A percentile compares a stretch with the other conserved stretches of the same genome.
These are phyloP conservation scores for Polydrusus cervinus DNA, from an alignment of 2,888 invertebrate genomes.

Conservation along the genomic window DNA sequence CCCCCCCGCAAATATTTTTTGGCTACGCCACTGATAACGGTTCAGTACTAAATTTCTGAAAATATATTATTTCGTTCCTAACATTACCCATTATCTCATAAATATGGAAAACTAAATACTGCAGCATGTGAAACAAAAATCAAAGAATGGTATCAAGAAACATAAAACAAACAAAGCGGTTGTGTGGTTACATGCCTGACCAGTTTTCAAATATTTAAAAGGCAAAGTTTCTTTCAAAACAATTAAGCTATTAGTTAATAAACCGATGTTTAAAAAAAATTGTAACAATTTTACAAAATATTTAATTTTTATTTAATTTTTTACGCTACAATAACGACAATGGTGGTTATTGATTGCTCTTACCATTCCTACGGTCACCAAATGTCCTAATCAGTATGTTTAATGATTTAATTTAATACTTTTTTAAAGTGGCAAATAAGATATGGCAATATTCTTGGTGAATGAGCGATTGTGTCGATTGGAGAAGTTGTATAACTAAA, in stretches of 20 bases:
- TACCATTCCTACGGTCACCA: not conserved
- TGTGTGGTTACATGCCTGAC: constrained; percentile 24
- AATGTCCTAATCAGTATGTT: constrained; percentile 3
- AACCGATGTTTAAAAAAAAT: not conserved
- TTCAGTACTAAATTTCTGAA: too few species aligned
- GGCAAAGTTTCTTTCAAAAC: constrained; percentile 16
- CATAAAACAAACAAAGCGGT: constrained; percentile 10
- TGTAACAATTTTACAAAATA: constrained; percentile 12
- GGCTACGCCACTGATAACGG: too few species aligned
- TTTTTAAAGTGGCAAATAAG: not conserved
- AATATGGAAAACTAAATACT: not conserved
- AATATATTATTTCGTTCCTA: too few species aligned
- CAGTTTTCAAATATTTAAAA: constrained; percentile 4
- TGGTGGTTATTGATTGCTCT: not conserved
- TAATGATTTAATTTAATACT: not conserved
- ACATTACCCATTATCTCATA: too few species aligned
- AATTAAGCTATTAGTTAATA: constrained; percentile 23
- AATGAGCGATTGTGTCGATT: not conserved
- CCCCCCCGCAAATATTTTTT: too few species aligned
- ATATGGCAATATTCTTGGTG: constrained; percentile 6
- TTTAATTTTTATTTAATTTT: not conserved
- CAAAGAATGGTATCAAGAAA: not conserved
- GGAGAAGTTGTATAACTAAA: not conserved
- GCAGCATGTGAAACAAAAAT: constrained; percentile 5
- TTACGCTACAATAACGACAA: constrained; percentile 4